Percentiles rank a stretch among this genome's conserved stretches.
phyloP scores from a whole-genome alignment of 2,888 invertebrate genomes.

The Flexamia atlantica region DNA sequence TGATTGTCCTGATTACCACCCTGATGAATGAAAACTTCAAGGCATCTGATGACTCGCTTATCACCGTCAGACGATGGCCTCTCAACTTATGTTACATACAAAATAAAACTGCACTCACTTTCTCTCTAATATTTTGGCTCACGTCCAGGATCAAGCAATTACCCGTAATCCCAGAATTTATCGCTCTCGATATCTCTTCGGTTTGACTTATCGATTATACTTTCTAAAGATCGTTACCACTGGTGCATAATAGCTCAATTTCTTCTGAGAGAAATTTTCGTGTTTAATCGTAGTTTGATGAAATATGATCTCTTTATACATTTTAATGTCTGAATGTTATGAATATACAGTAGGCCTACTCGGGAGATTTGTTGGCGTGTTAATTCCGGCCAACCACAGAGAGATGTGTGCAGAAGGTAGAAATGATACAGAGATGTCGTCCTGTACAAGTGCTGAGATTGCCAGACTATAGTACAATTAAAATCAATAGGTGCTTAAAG shows the following conservation, averaged over 20 bases:
- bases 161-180: not conserved
- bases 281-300: too few species aligned
- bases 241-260: not conserved
- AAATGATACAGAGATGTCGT: too few species aligned
- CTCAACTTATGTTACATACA: not conserved
- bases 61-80: not conserved
- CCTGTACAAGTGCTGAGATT: too few species aligned
- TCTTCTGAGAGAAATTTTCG: too few species aligned
- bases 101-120: slow-evolving; percentile 6
- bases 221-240: not conserved
- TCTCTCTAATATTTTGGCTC: not conserved
- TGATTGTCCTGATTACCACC: not conserved
- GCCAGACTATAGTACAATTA: too few species aligned
- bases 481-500: too few species aligned
- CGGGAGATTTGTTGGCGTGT: too few species aligned
- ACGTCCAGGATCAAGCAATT: not conserved
- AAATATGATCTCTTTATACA: too few species aligned
- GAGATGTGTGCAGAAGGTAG: too few species aligned
- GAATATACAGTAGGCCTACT: too few species aligned
- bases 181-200: not conserved
- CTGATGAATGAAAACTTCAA: not conserved
- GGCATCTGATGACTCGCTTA: not conserved
- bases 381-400: too few species aligned
- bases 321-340: too few species aligned
- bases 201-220: not conserved